These are phyloP conservation scores for Phyllostomus discolor DNA, from an alignment of 2,113 vertebrate species.

Conservation along the genomic window DNA sequence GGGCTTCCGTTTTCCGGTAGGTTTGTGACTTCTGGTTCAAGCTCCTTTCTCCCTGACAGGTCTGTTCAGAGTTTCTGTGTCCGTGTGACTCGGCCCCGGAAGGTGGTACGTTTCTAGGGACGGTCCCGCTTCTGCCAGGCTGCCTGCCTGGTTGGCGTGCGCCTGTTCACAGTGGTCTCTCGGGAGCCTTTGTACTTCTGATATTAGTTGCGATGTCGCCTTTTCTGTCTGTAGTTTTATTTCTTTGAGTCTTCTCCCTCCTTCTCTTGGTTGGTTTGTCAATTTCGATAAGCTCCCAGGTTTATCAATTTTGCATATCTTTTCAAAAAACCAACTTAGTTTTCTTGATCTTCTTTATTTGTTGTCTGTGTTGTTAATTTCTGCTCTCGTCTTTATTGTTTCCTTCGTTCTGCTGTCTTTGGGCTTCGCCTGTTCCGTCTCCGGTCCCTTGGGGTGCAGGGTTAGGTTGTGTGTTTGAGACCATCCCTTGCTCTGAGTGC, in stretches of 20 bases:
- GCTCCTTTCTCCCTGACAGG: background rate
- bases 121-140: accelerated
- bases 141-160: no score
- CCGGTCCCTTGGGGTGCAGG: background rate
- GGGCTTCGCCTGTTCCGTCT: no score
- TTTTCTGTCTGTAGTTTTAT: background rate
- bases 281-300: no score
- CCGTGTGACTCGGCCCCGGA: background rate
- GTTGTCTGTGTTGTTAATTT: no score
- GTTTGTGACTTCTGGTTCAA: background rate
- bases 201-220: background rate
- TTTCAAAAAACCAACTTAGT: no score
- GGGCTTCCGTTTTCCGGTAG: no score
- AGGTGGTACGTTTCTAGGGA: background rate
- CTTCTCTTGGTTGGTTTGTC: background rate
- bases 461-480: background rate
- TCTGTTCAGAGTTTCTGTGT: background rate
- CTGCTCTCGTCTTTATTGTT: no score
- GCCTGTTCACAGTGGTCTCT: no score
- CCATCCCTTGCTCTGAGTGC: background rate
- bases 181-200: no score
- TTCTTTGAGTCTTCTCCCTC: background rate
- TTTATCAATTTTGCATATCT: no score
- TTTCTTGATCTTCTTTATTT: no score
- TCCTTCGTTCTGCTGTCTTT: no score